phyloP scores from a whole-genome alignment of 2,888 invertebrate species.

The Leptothorax acervorum region DNA sequence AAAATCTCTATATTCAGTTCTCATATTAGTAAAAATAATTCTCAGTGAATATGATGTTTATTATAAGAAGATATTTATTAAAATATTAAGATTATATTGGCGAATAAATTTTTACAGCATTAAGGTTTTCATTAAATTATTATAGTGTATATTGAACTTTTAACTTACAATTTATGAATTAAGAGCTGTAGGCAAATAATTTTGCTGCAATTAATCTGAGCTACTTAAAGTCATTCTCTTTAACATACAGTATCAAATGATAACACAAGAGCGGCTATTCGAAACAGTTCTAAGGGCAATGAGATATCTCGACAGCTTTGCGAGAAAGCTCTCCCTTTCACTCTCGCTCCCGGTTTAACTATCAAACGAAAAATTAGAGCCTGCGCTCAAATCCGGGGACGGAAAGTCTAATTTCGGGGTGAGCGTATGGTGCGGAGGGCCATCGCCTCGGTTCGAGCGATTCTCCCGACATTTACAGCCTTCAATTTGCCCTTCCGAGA shows the following conservation, averaged over 20 bases:
- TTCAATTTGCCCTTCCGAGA: slow-evolving; percentile 82
- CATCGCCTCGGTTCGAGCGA: slow-evolving; percentile 76
- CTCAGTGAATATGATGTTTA: not conserved
- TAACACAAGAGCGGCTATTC: not conserved
- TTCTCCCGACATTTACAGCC: slow-evolving; percentile 83
- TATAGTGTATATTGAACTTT: not conserved
- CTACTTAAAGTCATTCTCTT: not conserved
- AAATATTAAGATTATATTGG: not conserved
- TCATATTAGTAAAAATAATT: not conserved
- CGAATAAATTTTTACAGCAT: not conserved
- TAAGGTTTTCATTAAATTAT: not conserved
- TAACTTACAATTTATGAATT: not conserved
- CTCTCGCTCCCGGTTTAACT: slow-evolving; percentile 27
- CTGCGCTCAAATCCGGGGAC: slow-evolving; percentile 52
- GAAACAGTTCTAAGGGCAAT: slow-evolving; percentile 30
- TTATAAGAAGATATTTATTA: not conserved
- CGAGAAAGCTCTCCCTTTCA: slow-evolving; percentile 1
- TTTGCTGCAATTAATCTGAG: not conserved
- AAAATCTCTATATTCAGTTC: not conserved
- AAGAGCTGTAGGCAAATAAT: not conserved
- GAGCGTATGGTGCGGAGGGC: slow-evolving; percentile 63
- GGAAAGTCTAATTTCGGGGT: slow-evolving; percentile 77
- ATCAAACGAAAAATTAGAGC: slow-evolving; percentile 57
- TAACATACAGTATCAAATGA: not conserved
- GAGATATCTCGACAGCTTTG: slow-evolving; percentile 9